Evolutionary conservation across 2,113 vertebrate genomes (phyloP).

Genomic region (Hoplias malabaricus): DNA sequence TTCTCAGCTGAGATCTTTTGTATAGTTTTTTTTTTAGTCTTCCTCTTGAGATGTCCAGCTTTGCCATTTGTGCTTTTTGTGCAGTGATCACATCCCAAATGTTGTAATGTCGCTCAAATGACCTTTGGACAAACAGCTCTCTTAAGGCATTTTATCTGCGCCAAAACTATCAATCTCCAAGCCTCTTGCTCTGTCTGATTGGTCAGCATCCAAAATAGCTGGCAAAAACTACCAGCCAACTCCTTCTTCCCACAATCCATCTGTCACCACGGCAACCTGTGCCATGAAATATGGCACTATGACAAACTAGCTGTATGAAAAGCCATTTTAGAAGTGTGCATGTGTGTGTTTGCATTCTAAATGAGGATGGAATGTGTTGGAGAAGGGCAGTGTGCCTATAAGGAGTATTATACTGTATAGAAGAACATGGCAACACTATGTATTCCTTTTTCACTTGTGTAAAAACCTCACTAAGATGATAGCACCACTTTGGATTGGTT

Average conservation of each 20-base stretch:
- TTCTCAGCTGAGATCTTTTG: neutral
- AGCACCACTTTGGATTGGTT: conserved; percentile 66
- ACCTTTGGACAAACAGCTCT: neutral
- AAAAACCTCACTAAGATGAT: conserved; percentile 37
- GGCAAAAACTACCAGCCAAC: neutral
- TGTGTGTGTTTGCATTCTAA: conserved; percentile 6
- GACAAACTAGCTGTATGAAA: neutral
- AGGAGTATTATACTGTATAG: conserved; percentile 12
- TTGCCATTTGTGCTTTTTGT: conserved; percentile 17
- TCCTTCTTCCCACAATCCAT: conserved; percentile 8
- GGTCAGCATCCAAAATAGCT: neutral
- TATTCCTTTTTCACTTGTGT: neutral
- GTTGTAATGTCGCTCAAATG: neutral
- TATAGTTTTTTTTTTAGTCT: neutral
- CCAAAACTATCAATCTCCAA: neutral
- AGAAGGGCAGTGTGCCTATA: conserved; percentile 25
- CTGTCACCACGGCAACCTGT: conserved; percentile 32
- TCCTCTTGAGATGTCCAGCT: too few relatives aligned
- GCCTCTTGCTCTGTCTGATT: neutral
- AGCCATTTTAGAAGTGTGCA: neutral
- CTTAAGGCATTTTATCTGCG: neutral
- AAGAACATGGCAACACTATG: neutral
- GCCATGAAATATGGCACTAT: conserved; percentile 10
- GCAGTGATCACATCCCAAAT: neutral
- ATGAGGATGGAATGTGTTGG: neutral